Evolutionary conservation across 2,888 invertebrate species (phyloP).

Genomic region (Melieria picta): DNA sequence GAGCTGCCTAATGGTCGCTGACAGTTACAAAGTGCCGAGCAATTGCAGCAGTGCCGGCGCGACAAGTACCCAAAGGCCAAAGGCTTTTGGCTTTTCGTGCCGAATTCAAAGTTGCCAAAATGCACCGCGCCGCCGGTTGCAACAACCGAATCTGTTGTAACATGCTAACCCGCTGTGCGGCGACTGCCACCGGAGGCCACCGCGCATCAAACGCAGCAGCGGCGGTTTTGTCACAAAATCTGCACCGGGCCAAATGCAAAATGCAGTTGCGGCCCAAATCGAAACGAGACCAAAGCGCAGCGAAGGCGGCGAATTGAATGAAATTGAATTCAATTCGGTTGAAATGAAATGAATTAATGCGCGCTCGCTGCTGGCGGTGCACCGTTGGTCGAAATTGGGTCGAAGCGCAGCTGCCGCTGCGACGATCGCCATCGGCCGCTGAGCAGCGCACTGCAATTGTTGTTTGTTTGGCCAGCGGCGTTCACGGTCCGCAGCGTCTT

Average conservation of each 20-base stretch:
- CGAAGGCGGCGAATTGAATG: too few species aligned
- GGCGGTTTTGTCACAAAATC: background rate
- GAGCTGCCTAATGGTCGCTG: slow-evolving; percentile 61
- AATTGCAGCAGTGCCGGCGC: slow-evolving; percentile 55
- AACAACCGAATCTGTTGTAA: slow-evolving; percentile 22
- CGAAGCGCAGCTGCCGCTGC: background rate
- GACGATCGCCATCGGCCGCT: slow-evolving; percentile 19
- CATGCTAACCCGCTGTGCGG: slow-evolving; percentile 36
- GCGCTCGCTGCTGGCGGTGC: slow-evolving; percentile 39
- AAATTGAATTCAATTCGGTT: slow-evolving; percentile 1
- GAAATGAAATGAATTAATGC: slow-evolving; percentile 45
- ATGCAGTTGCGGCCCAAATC: slow-evolving; percentile 45
- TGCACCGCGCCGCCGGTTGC: slow-evolving; percentile 15
- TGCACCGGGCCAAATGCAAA: slow-evolving; percentile 32
- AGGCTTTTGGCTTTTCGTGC: slow-evolving; percentile 16
- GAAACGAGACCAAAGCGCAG: slow-evolving; percentile 28
- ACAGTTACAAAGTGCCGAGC: slow-evolving; percentile 64
- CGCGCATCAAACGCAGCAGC: slow-evolving; percentile 2
- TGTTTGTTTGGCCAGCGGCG: too few species aligned
- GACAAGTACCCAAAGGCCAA: slow-evolving; percentile 21
- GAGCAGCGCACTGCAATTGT: too few species aligned
- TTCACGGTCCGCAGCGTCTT: too few species aligned
- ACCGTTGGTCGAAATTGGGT: too few species aligned
- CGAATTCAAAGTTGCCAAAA: background rate
- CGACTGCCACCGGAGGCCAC: slow-evolving; percentile 25